Evolutionary conservation across 1,140 invertebrate genomes (phyloP), one percentile per base, ranked within the genome.

Genomic region (Oreohelix idahoensis): DNA sequence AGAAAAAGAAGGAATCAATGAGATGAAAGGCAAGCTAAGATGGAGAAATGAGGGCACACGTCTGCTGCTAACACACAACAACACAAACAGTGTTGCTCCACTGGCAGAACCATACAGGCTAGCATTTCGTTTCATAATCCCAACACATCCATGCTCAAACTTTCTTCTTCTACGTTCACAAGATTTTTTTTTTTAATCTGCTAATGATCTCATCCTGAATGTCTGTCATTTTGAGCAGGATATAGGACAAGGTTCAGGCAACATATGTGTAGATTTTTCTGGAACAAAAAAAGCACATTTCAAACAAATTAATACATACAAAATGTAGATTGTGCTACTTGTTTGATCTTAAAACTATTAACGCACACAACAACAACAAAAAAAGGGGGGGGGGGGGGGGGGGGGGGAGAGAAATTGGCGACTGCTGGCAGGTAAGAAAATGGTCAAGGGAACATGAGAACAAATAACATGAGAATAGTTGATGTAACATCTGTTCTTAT

Each of bases 231-330:
- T 80, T 80, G 79, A 80, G 79, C 79, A 80, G 79, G 42, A 0
- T 66, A 15, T 58, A 70, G 45, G n/a, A 78, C 4, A 78, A 63
- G 10, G 26, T 77, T 85, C 66, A 85, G 42, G 84, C 84, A 73
- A 85, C 84, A 66, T 85, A 85, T 17, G 84, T 85, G 84, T 85
- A 85, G 80, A 85, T 85, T 85, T 85, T 85, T 82, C 84, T 85
- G 80, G 26, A n/a, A 39, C 49, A 0, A 70, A 51, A 80, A 5
- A 58, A 49, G 45, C 17, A 58, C 53, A 23, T 58, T 58, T 20
- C 53, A 20, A 58, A 23, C 53, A 8, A 45, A 15, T 45, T 45
- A 45, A 45, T 8, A 45, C 42, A 45, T 15, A 45, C 5, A 15
- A 45, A 45, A 45, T 45, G 42, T 45, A 45, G n/a, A 45, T 45